Base-by-base conservation (phyloP, 2,888 invertebrate species). In the Troides helena region DNA sequence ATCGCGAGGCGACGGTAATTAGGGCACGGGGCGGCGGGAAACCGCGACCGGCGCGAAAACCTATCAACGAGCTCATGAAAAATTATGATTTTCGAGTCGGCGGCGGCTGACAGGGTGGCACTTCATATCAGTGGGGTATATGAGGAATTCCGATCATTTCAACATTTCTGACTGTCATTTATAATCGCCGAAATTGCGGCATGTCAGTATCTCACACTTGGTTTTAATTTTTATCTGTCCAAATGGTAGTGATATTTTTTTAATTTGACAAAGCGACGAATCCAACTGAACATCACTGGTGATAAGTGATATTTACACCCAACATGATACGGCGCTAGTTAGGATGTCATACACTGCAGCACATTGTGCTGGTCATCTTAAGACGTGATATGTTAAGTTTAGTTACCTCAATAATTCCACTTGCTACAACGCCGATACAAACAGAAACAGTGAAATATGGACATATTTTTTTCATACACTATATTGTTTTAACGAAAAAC, bases 61-160 rank as follows among this genome's bases (percentile, higher is more conserved):
- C 92, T 92, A 92, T 92, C 91, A 90, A 90, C 91, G 90, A 85
- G 88, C 91, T 90, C 90, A 90, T 92, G 90, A 92, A 92, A 91
- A 90, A 92, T 90, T 92, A 92, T 92, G 87, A 91, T 88, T 89
- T 89, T 87, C 88, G 87, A 87, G 85, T 88, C 88, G 85, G 85
- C 81, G 83, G 79, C 75, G 75, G 76, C 79, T 78, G 81, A 79
- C 79, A 78, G 86, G 87, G 86, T 84, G 86, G 86, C 85, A 87
- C 85, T 89, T 87, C 82, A 88, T 88, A 86, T 80, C 77, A 76
- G 72, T 77, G 76, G 83, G 81, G 82, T 81, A 86, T 79, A 85
- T 81, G 74, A 84, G 81, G 82, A 86, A 88, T 89, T 81, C 79
- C 76, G 77, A 78, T 80, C 78, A 78, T 77, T 25, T 25, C 75